Percentiles rank a stretch among this genome's conserved stretches.
Evolutionary conservation across 1,140 invertebrate genomes (phyloP).

Genomic region (Drosophila sp.): DNA sequence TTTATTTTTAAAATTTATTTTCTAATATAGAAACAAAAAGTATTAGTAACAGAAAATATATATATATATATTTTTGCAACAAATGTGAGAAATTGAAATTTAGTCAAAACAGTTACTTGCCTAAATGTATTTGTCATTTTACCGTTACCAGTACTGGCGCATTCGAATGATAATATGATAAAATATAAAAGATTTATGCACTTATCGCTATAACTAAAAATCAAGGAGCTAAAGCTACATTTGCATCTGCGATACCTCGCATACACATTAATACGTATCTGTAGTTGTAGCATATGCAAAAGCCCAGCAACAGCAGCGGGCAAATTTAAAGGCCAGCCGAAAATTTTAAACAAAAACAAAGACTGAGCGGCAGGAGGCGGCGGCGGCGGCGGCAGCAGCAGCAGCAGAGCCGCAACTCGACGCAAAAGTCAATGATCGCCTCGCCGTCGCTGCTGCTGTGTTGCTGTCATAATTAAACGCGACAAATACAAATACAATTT

Average conservation of each 20-base stretch:
- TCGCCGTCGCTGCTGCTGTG: constrained; percentile 36
- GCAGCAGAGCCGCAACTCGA: constrained; percentile 38
- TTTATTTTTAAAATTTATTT: too few species aligned
- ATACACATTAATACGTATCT: constrained; percentile 5
- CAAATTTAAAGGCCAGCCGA: constrained; percentile 52
- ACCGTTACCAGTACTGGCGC: too few species aligned
- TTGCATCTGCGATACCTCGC: constrained; percentile 2
- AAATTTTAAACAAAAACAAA: constrained; percentile 47
- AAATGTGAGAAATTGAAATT: background rate
- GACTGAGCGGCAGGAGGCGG: constrained; percentile 53
- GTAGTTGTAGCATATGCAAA: constrained; percentile 32
- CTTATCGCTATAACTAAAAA: background rate
- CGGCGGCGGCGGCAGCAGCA: constrained; percentile 47
- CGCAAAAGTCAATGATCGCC: constrained; percentile 75
- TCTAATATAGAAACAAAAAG: too few species aligned
- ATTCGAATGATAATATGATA: too few species aligned
- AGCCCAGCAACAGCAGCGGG: constrained; percentile 33
- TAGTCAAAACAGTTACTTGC: too few species aligned
- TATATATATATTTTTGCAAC: too few species aligned
- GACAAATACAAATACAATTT: constrained; percentile 83
- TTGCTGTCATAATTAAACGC: constrained; percentile 80
- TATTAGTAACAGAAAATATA: too few species aligned
- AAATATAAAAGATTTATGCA: too few species aligned
- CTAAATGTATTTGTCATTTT: background rate
- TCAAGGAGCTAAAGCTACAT: background rate